Evolutionary conservation across 2,888 invertebrate genomes (phyloP).

Genomic region (Rapana venosa): DNA sequence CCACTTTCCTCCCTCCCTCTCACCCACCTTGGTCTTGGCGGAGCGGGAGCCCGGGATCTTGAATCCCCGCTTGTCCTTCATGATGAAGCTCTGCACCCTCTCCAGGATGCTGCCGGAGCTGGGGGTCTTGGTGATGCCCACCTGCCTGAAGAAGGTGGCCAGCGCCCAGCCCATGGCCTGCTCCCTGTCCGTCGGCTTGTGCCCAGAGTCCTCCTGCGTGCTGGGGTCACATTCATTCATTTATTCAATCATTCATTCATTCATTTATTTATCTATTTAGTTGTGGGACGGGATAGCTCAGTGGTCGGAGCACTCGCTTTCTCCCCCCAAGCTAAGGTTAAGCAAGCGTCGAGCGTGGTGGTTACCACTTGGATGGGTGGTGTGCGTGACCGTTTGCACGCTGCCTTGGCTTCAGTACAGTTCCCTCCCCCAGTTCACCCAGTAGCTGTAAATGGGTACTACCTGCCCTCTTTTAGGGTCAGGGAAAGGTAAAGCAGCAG

Average conservation of each 20-base stretch:
- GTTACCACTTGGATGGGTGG: no score
- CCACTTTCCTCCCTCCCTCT: not conserved
- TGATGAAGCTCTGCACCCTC: conserved; percentile 89
- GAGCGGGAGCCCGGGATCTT: conserved; percentile 58
- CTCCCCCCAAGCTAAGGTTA: no score
- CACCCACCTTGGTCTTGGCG: conserved; percentile 57
- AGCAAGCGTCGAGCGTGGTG: no score
- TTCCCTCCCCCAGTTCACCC: no score
- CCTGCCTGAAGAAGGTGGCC: conserved; percentile 89
- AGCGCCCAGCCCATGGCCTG: conserved; percentile 87
- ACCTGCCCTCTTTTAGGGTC: no score
- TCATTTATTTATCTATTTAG: no score
- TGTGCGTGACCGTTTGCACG: not conserved
- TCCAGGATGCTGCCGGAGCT: conserved; percentile 83
- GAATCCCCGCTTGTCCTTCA: conserved; percentile 87
- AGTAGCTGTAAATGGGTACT: no score
- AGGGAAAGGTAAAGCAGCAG: no score
- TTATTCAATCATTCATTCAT: no score
- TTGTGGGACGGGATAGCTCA: no score
- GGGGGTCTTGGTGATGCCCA: conserved; percentile 84
- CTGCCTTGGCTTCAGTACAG: no score
- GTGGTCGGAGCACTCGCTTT: no score
- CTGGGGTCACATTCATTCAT: not conserved
- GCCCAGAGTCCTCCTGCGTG: conserved; percentile 36
- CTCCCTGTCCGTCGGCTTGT: conserved; percentile 51